A percentile compares a stretch with the other conserved stretches of the same genome.
These are phyloP conservation scores for Acleris laterana DNA, from an alignment of 2,888 invertebrate species.

Conservation along the genomic window DNA sequence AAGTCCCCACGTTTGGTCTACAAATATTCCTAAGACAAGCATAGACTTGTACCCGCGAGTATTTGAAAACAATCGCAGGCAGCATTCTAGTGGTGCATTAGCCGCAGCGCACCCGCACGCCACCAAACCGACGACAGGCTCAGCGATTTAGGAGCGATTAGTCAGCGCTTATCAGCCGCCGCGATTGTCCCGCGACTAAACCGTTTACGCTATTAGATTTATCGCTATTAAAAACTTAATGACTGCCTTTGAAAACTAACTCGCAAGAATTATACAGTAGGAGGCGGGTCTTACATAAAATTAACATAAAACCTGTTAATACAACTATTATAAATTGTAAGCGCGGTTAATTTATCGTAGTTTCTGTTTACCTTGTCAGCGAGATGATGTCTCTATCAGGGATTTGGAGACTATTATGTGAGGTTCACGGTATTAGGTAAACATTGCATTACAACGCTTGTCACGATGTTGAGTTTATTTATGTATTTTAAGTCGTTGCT, in stretches of 20 bases:
- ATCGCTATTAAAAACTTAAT: constrained; percentile 72
- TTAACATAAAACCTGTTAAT: constrained; percentile 75
- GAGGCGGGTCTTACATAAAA: constrained; percentile 73
- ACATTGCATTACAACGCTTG: constrained; percentile 14
- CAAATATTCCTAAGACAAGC: background rate
- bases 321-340: constrained; percentile 67
- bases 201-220: constrained; percentile 66
- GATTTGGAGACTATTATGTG: constrained; percentile 30
- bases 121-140: constrained; percentile 49
- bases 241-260: constrained; percentile 54
- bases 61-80: constrained; percentile 10
- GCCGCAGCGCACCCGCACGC: constrained; percentile 40
- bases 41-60: background rate
- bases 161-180: constrained; percentile 49
- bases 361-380: constrained; percentile 57
- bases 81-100: background rate
- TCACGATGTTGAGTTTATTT: constrained; percentile 10
- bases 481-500: constrained; percentile 18
- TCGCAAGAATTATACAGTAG: constrained; percentile 59
- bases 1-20: too few species aligned
- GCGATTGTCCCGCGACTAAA: constrained; percentile 55
- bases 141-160: constrained; percentile 57
- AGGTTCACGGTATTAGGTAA: constrained; percentile 20
- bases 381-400: constrained; percentile 55
- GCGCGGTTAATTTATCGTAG: constrained; percentile 65